Evolutionary conservation across 2,113 vertebrate genomes (phyloP).

Genomic region (Rhabdomys dilectus): DNA sequence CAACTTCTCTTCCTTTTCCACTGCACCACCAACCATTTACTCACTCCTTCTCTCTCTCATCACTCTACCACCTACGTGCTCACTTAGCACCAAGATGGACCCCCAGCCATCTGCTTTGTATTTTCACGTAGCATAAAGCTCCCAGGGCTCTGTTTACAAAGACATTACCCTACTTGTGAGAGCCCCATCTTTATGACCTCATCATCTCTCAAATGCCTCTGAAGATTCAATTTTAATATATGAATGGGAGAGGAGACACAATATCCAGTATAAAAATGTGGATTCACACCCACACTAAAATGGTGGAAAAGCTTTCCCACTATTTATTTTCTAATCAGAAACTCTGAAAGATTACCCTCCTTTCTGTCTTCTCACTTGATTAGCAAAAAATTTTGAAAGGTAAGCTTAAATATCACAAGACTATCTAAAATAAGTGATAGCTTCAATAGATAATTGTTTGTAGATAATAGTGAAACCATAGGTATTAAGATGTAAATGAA

Average conservation of each 20-base stretch:
- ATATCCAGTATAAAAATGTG: background rate
- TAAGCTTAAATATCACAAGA: background rate
- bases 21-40: no score
- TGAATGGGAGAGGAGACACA: background rate
- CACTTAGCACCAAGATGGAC: no score
- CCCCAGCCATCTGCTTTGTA: background rate
- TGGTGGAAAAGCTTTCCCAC: background rate
- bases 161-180: background rate
- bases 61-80: no score
- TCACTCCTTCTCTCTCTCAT: no score
- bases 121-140: background rate
- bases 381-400: background rate
- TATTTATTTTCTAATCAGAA: slow-evolving; percentile 26
- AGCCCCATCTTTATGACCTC: background rate
- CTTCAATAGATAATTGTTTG: background rate
- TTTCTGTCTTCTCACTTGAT: background rate
- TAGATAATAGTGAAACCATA: background rate
- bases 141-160: background rate
- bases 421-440: background rate
- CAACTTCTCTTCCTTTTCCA: no score
- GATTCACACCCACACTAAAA: background rate
- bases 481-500: background rate
- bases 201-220: background rate
- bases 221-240: background rate
- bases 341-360: background rate